Evolutionary conservation across 1,140 invertebrate genomes (phyloP), one percentile per base, ranked within the genome.

Genomic region (Arctopsyche grandis): DNA sequence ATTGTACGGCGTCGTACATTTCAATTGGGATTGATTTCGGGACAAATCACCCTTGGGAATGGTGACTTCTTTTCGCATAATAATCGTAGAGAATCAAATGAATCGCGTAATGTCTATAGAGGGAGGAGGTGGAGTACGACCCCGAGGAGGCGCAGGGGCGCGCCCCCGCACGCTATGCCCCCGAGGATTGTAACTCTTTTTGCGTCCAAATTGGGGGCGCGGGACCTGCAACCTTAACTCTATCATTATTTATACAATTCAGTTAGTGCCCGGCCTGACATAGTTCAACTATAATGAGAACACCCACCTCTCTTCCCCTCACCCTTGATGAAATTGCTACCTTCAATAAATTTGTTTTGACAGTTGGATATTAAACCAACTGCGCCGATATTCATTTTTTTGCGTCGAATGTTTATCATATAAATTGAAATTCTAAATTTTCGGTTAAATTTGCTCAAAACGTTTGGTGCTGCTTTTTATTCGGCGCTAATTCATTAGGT

Each of bases 201-300:
- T 78, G 78, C 77, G 75, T 75, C 58, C 79, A 70, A 81, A 82
- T 79, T 78, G 79, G 79, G 79, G 79, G 76, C 79, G 80, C 52
- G 79, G 77, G 76, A 58, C 66, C 66, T 75, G 44, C 71, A 79
- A 77, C 81, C 77, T 80, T 80, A 78, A 73, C 81, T 73, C 69
- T 81, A 79, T 83, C 82, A 83, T 83, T 83, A 83, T 83, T 82
- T 80, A 80, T 80, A 80, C 79, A 82, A 82, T 82, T 82, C 81
- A 79, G 78, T 82, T 82, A 82, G 78, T 69, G 73, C 60, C 75
- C 77, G 69, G 73, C 52, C 74, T 74, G 44, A 78, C 79, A 77
- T 73, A 78, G 78, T 79, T 79, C 70, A 74, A 63, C 10, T 24
- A 26, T 77, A 77, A 69, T 77, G 76, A 77, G 24, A 24, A 24